phyloP scores from a whole-genome alignment of 2,797 vertebrate genomes.

The Mormyrops attenuatus region DNA sequence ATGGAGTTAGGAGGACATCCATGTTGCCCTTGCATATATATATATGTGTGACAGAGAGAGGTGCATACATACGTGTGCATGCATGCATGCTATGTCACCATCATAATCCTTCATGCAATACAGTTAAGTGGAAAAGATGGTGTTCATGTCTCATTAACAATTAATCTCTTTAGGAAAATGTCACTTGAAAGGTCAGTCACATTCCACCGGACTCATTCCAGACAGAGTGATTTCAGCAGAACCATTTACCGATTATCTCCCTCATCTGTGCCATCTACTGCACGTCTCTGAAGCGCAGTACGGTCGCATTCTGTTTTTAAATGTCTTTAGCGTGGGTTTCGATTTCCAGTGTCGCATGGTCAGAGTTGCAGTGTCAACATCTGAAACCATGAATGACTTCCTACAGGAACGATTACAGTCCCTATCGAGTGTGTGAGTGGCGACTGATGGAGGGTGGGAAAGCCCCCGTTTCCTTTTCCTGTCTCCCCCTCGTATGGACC shows the following conservation, averaged over 20 bases:
- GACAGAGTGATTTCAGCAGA: background rate
- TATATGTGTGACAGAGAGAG: background rate
- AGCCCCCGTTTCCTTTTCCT: background rate
- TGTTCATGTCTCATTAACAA: background rate
- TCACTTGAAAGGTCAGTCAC: conserved; percentile 1
- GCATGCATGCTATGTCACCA: background rate
- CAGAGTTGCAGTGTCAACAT: background rate
- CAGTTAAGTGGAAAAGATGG: background rate
- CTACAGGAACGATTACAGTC: background rate
- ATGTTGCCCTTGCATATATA: background rate
- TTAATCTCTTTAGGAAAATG: background rate
- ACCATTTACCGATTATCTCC: background rate
- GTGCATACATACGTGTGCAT: background rate
- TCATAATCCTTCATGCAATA: background rate
- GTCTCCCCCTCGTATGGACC: background rate
- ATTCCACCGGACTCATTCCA: background rate
- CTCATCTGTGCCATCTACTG: background rate
- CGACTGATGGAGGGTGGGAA: background rate
- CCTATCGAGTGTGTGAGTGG: background rate
- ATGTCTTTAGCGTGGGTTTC: background rate
- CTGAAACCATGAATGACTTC: background rate
- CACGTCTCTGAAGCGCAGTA: background rate
- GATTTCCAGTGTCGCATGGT: background rate
- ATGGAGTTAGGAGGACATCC: background rate
- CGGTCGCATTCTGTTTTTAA: background rate